Conservation (phyloP, 2,888 invertebrate genomes). For the Drepana falcataria region DNA sequence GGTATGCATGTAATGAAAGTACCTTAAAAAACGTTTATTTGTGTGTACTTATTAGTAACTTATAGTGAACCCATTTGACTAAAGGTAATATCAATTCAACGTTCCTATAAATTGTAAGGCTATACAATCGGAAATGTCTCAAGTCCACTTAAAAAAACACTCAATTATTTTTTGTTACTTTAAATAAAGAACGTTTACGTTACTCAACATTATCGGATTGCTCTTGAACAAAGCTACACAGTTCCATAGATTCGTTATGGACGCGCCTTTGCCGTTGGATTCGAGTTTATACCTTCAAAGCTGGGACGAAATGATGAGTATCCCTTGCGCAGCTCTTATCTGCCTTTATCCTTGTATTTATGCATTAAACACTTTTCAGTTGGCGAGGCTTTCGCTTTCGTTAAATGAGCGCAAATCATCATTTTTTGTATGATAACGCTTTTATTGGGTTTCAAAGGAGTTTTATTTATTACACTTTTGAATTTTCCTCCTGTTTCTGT, state of each 20-base stretch:
- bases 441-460: too few species aligned
- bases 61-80: too few species aligned
- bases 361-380: slow-evolving; percentile 9
- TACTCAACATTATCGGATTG: background rate
- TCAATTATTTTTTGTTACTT: background rate
- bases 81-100: too few species aligned
- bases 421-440: too few species aligned
- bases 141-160: background rate
- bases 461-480: too few species aligned
- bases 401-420: background rate
- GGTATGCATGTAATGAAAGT: too few species aligned
- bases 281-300: slow-evolving; percentile 16
- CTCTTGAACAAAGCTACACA: background rate
- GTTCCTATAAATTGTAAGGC: background rate
- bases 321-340: slow-evolving; percentile 10
- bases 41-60: too few species aligned
- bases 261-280: slow-evolving; percentile 7
- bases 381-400: background rate
- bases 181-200: background rate
- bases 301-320: slow-evolving; percentile 18
- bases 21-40: too few species aligned
- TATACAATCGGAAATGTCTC: background rate
- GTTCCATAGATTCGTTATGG: slow-evolving; percentile 5
- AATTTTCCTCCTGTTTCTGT: too few species aligned
- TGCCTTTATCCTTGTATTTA: slow-evolving; percentile 13